Evolutionary conservation across 2,113 vertebrate species (phyloP).

Genomic region (Vireo altiloquus): DNA sequence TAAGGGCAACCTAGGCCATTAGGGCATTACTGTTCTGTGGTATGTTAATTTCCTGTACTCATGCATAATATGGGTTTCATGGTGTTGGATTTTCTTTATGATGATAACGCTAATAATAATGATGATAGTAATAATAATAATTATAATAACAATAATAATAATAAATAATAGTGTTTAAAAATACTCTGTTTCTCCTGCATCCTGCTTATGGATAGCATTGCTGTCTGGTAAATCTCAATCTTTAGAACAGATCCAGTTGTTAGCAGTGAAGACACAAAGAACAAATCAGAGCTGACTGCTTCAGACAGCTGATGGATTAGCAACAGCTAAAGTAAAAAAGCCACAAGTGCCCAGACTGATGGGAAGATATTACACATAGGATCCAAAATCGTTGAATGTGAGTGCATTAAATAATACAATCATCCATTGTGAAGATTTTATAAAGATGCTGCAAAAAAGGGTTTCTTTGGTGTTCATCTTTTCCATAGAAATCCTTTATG

Average conservation of each 20-base stretch:
- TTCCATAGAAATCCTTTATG: neutral
- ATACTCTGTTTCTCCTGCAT: neutral
- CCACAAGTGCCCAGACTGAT: neutral
- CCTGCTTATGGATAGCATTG: neutral
- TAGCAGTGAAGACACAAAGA: neutral
- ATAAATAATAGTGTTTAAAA: neutral
- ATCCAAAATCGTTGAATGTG: neutral
- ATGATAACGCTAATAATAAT: neutral
- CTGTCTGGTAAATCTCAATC: neutral
- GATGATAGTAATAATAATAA: neutral
- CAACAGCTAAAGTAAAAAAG: neutral
- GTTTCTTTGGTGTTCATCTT: neutral
- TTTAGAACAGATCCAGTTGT: neutral
- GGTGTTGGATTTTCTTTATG: neutral
- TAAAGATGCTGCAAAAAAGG: neutral
- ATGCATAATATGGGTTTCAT: neutral
- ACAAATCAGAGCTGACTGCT: neutral
- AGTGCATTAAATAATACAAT: neutral
- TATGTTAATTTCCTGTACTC: neutral
- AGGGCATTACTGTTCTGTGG: neutral
- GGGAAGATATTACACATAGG: neutral
- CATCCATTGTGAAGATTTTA: neutral
- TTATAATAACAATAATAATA: neutral
- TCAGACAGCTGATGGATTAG: neutral
- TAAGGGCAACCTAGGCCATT: too few relatives aligned